Conservation (phyloP, 2,888 invertebrate species). For the Isoperla grammatica region DNA sequence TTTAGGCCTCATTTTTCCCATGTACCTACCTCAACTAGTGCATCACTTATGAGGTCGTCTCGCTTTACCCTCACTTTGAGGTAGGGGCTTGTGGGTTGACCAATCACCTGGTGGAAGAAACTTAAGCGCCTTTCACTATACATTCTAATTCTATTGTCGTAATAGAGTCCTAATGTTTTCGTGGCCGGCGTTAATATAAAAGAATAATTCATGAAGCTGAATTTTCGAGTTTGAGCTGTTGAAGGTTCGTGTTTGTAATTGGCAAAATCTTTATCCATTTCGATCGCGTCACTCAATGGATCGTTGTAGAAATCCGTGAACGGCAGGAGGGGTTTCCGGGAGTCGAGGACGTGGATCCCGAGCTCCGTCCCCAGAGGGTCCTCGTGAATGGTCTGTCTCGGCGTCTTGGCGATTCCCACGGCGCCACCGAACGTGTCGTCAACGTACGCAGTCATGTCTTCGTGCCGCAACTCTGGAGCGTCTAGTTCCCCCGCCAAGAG, state of each 20-base stretch:
- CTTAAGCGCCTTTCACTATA: conserved; percentile 86
- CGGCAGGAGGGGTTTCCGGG: conserved; percentile 74
- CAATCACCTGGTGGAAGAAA: conserved; percentile 75
- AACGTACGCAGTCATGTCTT: conserved; percentile 45
- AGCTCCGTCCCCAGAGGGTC: conserved; percentile 69
- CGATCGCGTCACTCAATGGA: conserved; percentile 83
- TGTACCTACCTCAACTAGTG: conserved; percentile 72
- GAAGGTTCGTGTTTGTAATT: conserved; percentile 65
- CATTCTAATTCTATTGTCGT: conserved; percentile 93
- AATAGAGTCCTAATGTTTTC: conserved; percentile 85
- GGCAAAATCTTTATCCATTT: conserved; percentile 92
- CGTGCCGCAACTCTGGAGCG: conserved; percentile 51
- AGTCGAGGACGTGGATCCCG: conserved; percentile 70
- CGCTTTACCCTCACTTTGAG: conserved; percentile 72
- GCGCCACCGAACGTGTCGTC: conserved; percentile 50
- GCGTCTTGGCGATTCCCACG: conserved; percentile 40
- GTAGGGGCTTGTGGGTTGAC: conserved; percentile 78
- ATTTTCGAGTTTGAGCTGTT: conserved; percentile 46
- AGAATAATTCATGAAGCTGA: conserved; percentile 85
- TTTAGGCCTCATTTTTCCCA: no score
- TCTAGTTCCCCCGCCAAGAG: conserved; percentile 78
- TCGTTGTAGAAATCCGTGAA: conserved; percentile 94
- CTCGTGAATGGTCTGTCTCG: conserved; percentile 46
- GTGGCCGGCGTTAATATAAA: conserved; percentile 89
- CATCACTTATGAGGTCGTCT: conserved; percentile 86